Percentiles rank a stretch among this genome's conserved stretches.
Evolutionary conservation across 2,888 invertebrate genomes (phyloP).

Genomic region (Carterocephalus palaemon): DNA sequence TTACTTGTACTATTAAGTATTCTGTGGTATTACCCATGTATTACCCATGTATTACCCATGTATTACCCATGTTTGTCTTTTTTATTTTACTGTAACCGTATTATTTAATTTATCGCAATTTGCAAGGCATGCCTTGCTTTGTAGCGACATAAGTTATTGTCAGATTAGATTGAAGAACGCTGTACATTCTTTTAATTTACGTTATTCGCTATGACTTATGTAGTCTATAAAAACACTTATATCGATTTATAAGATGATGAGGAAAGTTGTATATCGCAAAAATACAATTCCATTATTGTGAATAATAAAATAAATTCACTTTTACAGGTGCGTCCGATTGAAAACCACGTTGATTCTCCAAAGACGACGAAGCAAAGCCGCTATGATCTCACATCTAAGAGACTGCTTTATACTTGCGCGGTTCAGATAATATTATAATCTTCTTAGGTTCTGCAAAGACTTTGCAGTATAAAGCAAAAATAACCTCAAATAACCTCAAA

Average conservation of each 20-base stretch:
- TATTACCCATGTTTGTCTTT: too few relatives aligned
- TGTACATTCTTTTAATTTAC: too few relatives aligned
- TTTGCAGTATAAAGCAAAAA: conserved; percentile 31
- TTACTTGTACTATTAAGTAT: too few relatives aligned
- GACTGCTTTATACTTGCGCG: conserved; percentile 15
- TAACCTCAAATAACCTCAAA: conserved; percentile 31
- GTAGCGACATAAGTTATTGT: too few relatives aligned
- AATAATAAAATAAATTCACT: neutral
- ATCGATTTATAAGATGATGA: conserved; percentile 3
- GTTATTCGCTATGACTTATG: too few relatives aligned
- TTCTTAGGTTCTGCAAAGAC: conserved; percentile 35
- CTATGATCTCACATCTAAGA: conserved; percentile 12
- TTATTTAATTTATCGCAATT: too few relatives aligned
- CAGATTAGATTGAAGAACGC: too few relatives aligned
- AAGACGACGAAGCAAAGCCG: neutral
- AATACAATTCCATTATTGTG: neutral
- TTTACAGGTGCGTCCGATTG: conserved; percentile 1
- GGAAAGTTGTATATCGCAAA: conserved; percentile 5
- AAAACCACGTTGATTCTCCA: too few relatives aligned
- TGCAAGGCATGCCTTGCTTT: too few relatives aligned
- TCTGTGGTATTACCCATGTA: too few relatives aligned
- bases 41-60: too few relatives aligned
- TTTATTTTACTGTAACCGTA: too few relatives aligned
- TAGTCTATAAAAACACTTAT: conserved; percentile 1
- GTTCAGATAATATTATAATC: conserved; percentile 28